phyloP scores from a whole-genome alignment of 2,113 vertebrate species.

The Pleuronectes platessa region DNA sequence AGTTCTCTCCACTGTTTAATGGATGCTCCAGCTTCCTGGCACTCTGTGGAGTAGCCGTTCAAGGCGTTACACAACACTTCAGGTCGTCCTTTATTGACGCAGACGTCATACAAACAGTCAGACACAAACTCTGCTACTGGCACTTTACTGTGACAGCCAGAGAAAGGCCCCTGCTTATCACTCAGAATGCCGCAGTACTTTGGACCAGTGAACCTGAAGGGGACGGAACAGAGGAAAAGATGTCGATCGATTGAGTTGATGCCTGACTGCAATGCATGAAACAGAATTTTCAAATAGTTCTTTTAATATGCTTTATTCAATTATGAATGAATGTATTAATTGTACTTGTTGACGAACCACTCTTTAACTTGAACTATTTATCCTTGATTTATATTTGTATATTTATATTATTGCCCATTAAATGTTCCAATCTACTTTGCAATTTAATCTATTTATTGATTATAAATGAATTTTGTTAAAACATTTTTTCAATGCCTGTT shows the following conservation, averaged over 20 bases:
- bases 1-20: slow-evolving; percentile 20
- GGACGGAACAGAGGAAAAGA: background rate
- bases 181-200: slow-evolving; percentile 38
- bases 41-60: slow-evolving; percentile 16
- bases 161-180: slow-evolving; percentile 21
- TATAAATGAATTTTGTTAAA: no score
- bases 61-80: slow-evolving; percentile 36
- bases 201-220: slow-evolving; percentile 31
- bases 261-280: background rate
- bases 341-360: no score
- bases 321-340: no score
- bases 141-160: slow-evolving; percentile 11
- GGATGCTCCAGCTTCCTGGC: slow-evolving; percentile 17
- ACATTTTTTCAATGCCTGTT: no score
- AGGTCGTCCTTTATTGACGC: slow-evolving; percentile 3
- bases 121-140: background rate
- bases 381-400: no score
- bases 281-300: background rate
- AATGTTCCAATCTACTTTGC: no score
- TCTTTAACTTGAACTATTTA: no score
- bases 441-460: no score
- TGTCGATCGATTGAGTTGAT: background rate
- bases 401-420: no score
- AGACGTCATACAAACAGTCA: slow-evolving; percentile 48
- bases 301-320: background rate